Conservation (phyloP, 1,140 invertebrate genomes). For the Catajapyx aquilonaris region DNA sequence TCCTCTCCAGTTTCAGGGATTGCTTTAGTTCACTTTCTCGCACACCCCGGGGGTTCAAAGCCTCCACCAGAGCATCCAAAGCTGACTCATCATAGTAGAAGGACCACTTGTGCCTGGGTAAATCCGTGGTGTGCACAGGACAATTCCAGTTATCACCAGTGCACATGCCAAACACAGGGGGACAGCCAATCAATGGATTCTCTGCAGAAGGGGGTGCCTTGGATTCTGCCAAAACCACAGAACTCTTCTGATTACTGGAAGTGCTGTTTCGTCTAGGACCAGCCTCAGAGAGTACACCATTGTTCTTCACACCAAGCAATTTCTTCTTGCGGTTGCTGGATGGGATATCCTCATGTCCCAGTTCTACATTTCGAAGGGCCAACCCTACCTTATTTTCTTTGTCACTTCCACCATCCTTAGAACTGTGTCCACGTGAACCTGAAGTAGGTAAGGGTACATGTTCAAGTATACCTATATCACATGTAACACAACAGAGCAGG, state of each 20-base stretch:
- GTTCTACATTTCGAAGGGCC: constrained; percentile 7
- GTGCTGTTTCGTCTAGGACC: too few species aligned
- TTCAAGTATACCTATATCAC: too few species aligned
- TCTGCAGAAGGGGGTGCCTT: too few species aligned
- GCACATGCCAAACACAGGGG: constrained; percentile 27
- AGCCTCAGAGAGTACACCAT: too few species aligned
- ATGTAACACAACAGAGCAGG: too few species aligned
- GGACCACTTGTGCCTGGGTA: constrained; percentile 37
- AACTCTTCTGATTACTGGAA: too few species aligned
- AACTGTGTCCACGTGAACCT: too few species aligned
- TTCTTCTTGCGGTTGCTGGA: constrained; percentile 16
- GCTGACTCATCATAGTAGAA: constrained; percentile 51
- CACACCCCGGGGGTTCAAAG: constrained; percentile 54
- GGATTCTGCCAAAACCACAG: too few species aligned
- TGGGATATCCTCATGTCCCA: constrained; percentile 6
- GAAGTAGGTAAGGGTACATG: too few species aligned
- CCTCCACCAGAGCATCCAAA: constrained; percentile 43
- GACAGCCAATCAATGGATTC: too few species aligned
- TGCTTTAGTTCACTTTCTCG: constrained; percentile 54
- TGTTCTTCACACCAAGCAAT: constrained; percentile 13
- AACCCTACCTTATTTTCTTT: constrained; percentile 41
- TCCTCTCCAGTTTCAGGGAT: constrained; percentile 38
- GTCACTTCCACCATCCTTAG: constrained; percentile 39
- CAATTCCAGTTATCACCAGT: constrained; percentile 44
- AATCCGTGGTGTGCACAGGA: constrained; percentile 43